Evolutionary conservation across 2,888 invertebrate genomes (phyloP), one percentile per base, ranked within the genome.

Genomic region (Tanytarsus gracilentus): DNA sequence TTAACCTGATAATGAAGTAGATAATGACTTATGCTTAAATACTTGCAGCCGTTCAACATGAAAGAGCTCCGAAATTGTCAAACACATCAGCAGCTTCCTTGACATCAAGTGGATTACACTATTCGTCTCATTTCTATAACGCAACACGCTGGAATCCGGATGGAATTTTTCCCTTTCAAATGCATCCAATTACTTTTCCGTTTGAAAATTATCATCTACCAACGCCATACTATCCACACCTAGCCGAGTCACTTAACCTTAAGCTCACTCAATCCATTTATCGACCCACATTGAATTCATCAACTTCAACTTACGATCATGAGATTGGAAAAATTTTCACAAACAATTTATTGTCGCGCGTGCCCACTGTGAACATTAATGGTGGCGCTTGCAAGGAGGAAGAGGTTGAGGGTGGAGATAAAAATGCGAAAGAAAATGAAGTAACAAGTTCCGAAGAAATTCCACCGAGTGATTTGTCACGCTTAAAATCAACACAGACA

Each of bases 31-130:
- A n/a, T n/a, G n/a, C n/a, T n/a, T n/a, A n/a, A n/a, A n/a, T 29
- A 9, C 11, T 56, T 56, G 55, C 79, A 93, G 93, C 93, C 62
- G 93, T 93, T 18, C 92, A 93, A 70, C 91, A 93, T 72, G 93
- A 93, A 73, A 77, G 93, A 63, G 90, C 92, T 8, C 90, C 92
- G 0, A 58, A 58, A 44, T 33, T 58, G 18, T 8, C 44, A 21
- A 48, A 33, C 23, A 30, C 40, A 18, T 7, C 21, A 8, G 11
- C 29, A 16, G 11, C 52, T 7, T 9, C 9, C 3, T 14, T 27
- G 25, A 50, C 39, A 33, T 23, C 29, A 52, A 14, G 16, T 26
- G 33, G 21, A 18, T 23, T 52, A 18, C 18, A 33, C 21, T 33
- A 52, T 27, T 30, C 26, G 11, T 14, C 71, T 72, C 71, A 61